Evolutionary conservation across 2,113 vertebrate genomes (phyloP).

Genomic region (Callithrix jacchus): DNA sequence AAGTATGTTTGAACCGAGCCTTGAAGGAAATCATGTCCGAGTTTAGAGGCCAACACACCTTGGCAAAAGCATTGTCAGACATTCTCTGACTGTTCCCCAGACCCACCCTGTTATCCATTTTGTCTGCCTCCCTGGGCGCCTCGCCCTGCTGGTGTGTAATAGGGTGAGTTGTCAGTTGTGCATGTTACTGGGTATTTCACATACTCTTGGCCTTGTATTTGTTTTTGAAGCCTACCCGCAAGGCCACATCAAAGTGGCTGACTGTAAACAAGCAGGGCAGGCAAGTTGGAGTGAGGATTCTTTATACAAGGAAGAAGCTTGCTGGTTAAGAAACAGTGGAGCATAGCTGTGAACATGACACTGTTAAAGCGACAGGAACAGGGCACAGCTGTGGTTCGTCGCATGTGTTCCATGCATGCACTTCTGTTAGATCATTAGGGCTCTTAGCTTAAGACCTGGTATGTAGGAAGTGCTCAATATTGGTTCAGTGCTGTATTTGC

Average conservation of each 20-base stretch:
- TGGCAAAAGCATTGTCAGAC: background rate
- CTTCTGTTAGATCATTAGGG: background rate
- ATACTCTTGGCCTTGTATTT: background rate
- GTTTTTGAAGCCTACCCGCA: background rate
- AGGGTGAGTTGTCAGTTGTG: background rate
- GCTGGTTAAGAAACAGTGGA: background rate
- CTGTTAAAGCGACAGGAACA: background rate
- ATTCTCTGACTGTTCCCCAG: background rate
- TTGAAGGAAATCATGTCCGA: background rate
- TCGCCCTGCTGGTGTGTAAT: background rate
- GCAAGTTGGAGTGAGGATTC: too few relatives aligned
- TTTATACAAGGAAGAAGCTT: background rate
- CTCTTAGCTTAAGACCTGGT: background rate
- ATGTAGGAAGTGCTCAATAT: background rate
- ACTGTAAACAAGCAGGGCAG: background rate
- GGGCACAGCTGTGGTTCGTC: background rate
- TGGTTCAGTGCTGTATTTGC: constrained; percentile 15
- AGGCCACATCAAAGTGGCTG: constrained; percentile 14
- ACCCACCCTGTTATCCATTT: background rate
- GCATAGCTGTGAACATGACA: background rate
- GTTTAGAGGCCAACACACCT: background rate
- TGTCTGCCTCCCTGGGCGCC: background rate
- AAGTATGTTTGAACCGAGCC: background rate
- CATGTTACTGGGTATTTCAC: background rate
- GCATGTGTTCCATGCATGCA: background rate